Conservation (phyloP, 2,888 invertebrate genomes). For the Cheilosia pagana region DNA sequence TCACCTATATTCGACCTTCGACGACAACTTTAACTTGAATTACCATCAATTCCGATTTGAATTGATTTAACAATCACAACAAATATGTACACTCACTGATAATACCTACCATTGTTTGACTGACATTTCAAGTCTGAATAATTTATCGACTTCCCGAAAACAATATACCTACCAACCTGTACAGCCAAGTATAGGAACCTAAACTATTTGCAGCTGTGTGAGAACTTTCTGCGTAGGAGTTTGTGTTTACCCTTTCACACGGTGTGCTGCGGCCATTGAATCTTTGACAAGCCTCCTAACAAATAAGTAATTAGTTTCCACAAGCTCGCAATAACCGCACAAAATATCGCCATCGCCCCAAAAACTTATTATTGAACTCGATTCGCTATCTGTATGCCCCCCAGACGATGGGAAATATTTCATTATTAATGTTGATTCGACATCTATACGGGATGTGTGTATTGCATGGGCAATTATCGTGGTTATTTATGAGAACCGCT, state of each 20-base stretch:
- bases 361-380: neutral
- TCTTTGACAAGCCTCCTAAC: conserved; percentile 4
- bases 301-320: conserved; percentile 39
- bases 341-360: neutral
- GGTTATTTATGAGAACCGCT: conserved; percentile 38
- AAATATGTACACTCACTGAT: too few relatives aligned
- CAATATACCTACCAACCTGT: neutral
- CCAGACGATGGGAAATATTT: conserved; percentile 8
- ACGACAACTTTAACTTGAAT: too few relatives aligned
- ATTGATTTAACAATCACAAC: too few relatives aligned
- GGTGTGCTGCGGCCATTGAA: neutral
- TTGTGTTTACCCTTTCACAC: too few relatives aligned
- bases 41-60: too few relatives aligned
- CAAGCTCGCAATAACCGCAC: conserved; percentile 14
- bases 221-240: neutral
- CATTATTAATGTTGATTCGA: conserved; percentile 45
- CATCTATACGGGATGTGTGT: conserved; percentile 22
- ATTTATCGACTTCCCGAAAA: neutral
- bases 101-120: neutral
- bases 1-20: too few relatives aligned
- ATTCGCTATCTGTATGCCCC: neutral
- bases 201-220: neutral
- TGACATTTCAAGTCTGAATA: conserved; percentile 19
- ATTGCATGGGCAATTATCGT: conserved; percentile 37
- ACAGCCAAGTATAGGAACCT: neutral